These are phyloP conservation scores for Leptopilina drosophilae DNA, from an alignment of 2,888 invertebrate species.

Conservation along the genomic window DNA sequence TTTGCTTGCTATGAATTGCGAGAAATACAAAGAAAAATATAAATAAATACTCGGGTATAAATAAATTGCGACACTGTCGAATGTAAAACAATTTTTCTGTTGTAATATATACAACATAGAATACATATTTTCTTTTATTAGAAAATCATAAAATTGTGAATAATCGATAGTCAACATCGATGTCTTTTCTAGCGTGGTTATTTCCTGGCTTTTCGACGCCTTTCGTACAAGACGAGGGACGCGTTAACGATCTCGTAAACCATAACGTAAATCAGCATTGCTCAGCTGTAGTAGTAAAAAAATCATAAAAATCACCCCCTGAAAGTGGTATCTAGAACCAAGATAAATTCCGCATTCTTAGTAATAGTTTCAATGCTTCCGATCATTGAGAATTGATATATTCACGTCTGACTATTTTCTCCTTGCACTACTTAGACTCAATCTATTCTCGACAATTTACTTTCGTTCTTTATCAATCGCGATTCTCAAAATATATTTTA, in stretches of 20 bases:
- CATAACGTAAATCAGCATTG: slow-evolving; percentile 44
- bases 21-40: no score
- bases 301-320: slow-evolving; percentile 38
- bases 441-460: neutral
- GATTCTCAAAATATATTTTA: neutral
- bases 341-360: slow-evolving; percentile 17
- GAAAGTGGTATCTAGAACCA: neutral
- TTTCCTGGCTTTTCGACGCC: slow-evolving; percentile 13
- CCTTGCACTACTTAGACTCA: neutral
- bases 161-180: slow-evolving; percentile 24
- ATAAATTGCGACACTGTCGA: no score
- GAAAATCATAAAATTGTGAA: neutral
- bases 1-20: no score
- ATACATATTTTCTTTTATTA: slow-evolving; percentile 2
- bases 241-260: slow-evolving; percentile 56
- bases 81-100: neutral
- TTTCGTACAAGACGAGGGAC: slow-evolving; percentile 28
- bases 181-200: slow-evolving; percentile 12
- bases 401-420: slow-evolving; percentile 12
- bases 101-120: neutral
- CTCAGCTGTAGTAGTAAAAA: slow-evolving; percentile 44
- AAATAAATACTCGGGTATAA: no score
- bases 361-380: neutral
- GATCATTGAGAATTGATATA: slow-evolving; percentile 8
- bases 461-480: neutral